Percentiles rank a stretch among this genome's conserved stretches.
These are phyloP conservation scores for Euphydryas editha DNA, from an alignment of 2,888 invertebrate genomes.

Conservation along the genomic window DNA sequence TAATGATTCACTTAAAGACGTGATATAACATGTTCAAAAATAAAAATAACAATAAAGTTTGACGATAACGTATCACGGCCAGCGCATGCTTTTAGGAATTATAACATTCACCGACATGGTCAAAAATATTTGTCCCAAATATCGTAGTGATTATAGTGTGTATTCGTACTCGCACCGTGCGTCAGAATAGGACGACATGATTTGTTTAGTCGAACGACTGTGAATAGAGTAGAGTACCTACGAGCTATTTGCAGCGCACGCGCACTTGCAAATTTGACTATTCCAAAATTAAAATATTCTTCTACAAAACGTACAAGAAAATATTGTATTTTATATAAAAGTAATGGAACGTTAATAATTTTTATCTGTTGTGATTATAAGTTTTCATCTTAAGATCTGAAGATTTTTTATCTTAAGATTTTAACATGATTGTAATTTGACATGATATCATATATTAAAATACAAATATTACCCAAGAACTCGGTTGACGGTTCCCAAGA, in stretches of 20 bases:
- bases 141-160: constrained; percentile 36
- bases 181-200: constrained; percentile 42
- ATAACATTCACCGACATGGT: constrained; percentile 35
- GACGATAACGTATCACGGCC: constrained; percentile 6
- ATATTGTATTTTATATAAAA: not conserved
- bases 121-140: constrained; percentile 42
- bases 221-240: constrained; percentile 38
- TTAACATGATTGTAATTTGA: not conserved
- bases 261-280: constrained; percentile 56
- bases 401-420: too few relatives aligned
- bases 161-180: constrained; percentile 39
- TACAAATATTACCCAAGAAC: not conserved
- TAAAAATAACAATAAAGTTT: not conserved
- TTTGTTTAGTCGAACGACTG: constrained; percentile 34
- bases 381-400: too few relatives aligned
- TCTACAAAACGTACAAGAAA: constrained; percentile 3
- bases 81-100: constrained; percentile 8
- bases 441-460: not conserved
- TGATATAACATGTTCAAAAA: not conserved
- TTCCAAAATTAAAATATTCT: constrained; percentile 17
- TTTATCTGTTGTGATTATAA: too few relatives aligned
- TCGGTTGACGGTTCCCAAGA: constrained; percentile 15
- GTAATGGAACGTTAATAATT: too few relatives aligned
- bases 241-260: constrained; percentile 61
- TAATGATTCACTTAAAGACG: too few relatives aligned